Evolutionary conservation across 2,797 vertebrate genomes (phyloP), one percentile per base, ranked within the genome.

Genomic region (Sciurus vulgaris): DNA sequence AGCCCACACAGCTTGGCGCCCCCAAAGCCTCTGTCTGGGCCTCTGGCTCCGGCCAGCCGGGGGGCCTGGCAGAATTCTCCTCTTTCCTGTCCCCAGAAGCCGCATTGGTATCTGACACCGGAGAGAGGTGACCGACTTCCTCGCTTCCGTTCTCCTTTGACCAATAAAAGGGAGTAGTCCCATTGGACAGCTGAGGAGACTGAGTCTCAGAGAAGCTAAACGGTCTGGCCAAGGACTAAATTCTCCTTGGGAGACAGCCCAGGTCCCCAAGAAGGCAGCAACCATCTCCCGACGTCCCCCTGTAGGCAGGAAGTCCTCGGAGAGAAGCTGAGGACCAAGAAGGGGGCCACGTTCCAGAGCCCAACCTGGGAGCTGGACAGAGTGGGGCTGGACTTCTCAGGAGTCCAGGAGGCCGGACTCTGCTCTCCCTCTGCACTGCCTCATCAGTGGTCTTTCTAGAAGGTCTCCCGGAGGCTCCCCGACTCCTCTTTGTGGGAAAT

Each of bases 1-100:
- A 79, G 92, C 87, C 67, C 72, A 78, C 95, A 89, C 86, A 67
- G 96, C 72, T 33, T 11, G 56, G 61, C 38, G 3, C 81, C 77
- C 67, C 91, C 81, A 73, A 96, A 30, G 85, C 86, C 70, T 35
- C n/a, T n/a, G 79, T 41, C 76, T 3, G 10, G 72, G 94, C 86
- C 56, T 85, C 54, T 0, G n/a, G 28, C 78, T 59, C 79, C 56
- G 59, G 79, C 79, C 84, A 7, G 74, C 59, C 24, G 8, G 3
- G 35, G 73, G 47, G 6, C 44, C 88, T 59, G 74, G 65, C 78
- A 15, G 54, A 44, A 10, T 14, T 20, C 26, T 24, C 54, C 69
- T 61, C 59, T 61, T 41, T 67, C 84, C 41, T 13, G 4, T 4
- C 24, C 35, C 59, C 47, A 30, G 81, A 44, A 44, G 69, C 47